Percentiles rank a stretch among this genome's conserved stretches.
These are phyloP conservation scores for Acanthornis magna DNA, from an alignment of 2,797 vertebrate genomes.

Conservation along the genomic window DNA sequence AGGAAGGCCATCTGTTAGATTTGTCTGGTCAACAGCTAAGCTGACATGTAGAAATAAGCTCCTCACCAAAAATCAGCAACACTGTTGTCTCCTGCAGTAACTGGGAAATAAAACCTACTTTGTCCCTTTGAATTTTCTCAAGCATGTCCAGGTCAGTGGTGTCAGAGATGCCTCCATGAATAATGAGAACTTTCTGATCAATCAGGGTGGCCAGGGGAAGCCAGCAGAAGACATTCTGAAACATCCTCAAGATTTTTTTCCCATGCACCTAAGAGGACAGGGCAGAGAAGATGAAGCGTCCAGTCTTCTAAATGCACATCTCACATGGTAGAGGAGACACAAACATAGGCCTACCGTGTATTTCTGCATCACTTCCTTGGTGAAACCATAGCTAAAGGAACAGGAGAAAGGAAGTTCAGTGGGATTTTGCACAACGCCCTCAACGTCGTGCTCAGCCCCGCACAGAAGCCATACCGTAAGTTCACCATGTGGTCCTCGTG, in stretches of 20 bases:
- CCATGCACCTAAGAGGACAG: constrained; percentile 81
- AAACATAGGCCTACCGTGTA: constrained; percentile 80
- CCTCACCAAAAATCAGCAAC: neutral
- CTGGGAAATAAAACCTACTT: constrained; percentile 73
- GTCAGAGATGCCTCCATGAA: constrained; percentile 91
- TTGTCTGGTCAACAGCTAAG: neutral
- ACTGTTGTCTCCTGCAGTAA: neutral
- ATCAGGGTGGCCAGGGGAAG: constrained; percentile 90
- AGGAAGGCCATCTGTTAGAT: neutral
- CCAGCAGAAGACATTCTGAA: constrained; percentile 92
- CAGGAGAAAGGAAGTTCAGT: constrained; percentile 20
- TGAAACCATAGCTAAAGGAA: constrained; percentile 89
- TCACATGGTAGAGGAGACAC: neutral
- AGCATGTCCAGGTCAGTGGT: constrained; percentile 84
- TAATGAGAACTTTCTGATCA: constrained; percentile 87
- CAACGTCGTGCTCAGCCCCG: rapidly evolving
- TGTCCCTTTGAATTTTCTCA: constrained; percentile 82
- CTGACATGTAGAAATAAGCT: neutral
- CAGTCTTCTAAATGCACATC: rapidly evolving
- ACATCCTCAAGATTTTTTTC: constrained; percentile 86
- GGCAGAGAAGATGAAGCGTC: neutral
- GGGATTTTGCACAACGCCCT: neutral
- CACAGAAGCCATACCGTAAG: constrained; percentile 77
- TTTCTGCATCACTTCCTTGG: constrained; percentile 92
- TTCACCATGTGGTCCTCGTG: constrained; percentile 95